Conservation (phyloP, 2,797 vertebrate species). For the Esox masquinongy region DNA sequence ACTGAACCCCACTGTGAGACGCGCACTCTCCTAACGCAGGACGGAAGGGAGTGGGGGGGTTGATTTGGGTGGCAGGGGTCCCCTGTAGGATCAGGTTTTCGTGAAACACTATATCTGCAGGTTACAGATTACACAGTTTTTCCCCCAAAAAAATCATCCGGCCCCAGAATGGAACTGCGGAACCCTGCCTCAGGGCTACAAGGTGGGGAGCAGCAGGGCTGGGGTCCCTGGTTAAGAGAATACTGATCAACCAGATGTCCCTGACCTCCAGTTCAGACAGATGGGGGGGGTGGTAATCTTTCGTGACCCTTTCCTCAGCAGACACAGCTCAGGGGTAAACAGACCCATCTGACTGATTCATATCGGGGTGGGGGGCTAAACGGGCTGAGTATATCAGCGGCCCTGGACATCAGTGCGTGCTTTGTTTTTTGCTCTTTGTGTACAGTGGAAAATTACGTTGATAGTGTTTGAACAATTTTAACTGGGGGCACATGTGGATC, state of each 20-base stretch:
- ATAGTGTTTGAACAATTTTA: background rate
- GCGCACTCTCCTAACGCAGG: background rate
- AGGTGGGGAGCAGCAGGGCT: too few relatives aligned
- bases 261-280: conserved; percentile 1
- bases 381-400: background rate
- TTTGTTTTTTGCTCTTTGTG: background rate
- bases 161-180: too few relatives aligned
- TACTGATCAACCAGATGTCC: conserved; percentile 5
- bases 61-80: background rate
- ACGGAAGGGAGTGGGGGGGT: background rate
- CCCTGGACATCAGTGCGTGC: background rate
- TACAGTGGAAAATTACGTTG: background rate
- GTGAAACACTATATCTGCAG: too few relatives aligned
- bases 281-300: background rate
- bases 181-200: too few relatives aligned
- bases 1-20: background rate
- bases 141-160: too few relatives aligned
- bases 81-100: background rate
- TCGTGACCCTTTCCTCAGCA: background rate
- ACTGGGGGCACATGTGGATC: background rate
- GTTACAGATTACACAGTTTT: too few relatives aligned
- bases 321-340: background rate
- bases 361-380: background rate
- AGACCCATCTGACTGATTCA: background rate
- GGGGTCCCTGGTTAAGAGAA: background rate